Evolutionary conservation across 2,888 invertebrate genomes (phyloP).

Genomic region (Chymomyza amoena): DNA sequence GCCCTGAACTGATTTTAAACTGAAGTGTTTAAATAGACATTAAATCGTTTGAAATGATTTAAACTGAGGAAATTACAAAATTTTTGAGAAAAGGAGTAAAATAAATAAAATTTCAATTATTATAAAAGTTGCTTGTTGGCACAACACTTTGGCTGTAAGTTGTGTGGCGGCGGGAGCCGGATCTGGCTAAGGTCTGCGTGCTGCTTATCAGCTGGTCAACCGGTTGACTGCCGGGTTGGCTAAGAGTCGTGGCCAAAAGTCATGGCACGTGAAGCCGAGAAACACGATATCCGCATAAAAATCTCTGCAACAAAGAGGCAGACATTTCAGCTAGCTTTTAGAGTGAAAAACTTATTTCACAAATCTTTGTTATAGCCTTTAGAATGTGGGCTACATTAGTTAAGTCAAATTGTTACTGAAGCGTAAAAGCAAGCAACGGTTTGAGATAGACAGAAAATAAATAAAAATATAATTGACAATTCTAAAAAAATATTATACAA

Average conservation of each 20-base stretch:
- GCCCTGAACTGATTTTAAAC: constrained; percentile 23
- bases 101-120: too few relatives aligned
- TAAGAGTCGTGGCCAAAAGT: not conserved
- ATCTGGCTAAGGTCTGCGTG: constrained; percentile 38
- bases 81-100: not conserved
- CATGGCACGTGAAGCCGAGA: constrained; percentile 21
- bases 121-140: too few relatives aligned
- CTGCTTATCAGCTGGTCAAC: constrained; percentile 42
- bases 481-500: too few relatives aligned
- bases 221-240: not conserved
- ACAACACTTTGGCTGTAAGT: too few relatives aligned
- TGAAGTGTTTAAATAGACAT: constrained; percentile 59
- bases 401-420: too few relatives aligned
- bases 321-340: not conserved
- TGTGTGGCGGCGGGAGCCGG: too few relatives aligned
- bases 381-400: not conserved
- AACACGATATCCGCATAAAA: constrained; percentile 52
- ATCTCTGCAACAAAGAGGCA: constrained; percentile 14
- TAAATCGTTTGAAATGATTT: not conserved
- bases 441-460: too few relatives aligned
- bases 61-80: not conserved
- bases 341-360: not conserved
- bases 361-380: not conserved
- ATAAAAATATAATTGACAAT: too few relatives aligned
- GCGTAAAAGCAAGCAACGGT: too few relatives aligned